Conservation (phyloP, 2,888 invertebrate genomes). For the Stegana nigrithorax region DNA sequence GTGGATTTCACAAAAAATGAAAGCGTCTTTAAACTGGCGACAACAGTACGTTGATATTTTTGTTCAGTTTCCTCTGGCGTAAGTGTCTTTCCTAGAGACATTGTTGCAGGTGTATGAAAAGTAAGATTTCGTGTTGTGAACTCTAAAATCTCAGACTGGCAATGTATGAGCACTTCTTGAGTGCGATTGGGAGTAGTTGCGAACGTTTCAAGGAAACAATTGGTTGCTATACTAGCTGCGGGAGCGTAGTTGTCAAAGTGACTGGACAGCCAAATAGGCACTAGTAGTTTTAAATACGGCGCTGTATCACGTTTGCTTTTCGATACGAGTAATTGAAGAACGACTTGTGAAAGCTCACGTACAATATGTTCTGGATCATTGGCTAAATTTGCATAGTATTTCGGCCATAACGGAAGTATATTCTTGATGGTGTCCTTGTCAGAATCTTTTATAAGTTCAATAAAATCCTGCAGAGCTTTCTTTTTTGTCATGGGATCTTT, state of each 20-base stretch:
- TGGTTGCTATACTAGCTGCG: constrained; percentile 78
- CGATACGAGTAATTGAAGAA: constrained; percentile 77
- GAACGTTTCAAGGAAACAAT: constrained; percentile 81
- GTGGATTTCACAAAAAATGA: constrained; percentile 74
- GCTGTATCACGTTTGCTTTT: constrained; percentile 82
- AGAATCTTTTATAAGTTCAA: constrained; percentile 75
- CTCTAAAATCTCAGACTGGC: constrained; percentile 82
- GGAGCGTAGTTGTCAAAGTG: constrained; percentile 89
- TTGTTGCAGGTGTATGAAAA: constrained; percentile 72
- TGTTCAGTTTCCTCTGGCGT: constrained; percentile 77
- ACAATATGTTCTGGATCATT: constrained; percentile 86
- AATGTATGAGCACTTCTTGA: constrained; percentile 83
- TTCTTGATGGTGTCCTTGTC: constrained; percentile 77
- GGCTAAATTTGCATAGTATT: constrained; percentile 80
- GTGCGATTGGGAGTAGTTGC: constrained; percentile 79
- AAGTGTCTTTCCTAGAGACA: constrained; percentile 71
- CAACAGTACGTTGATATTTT: constrained; percentile 76
- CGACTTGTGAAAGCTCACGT: constrained; percentile 80
- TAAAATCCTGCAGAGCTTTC: constrained; percentile 84
- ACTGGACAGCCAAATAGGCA: constrained; percentile 87
- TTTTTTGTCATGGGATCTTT: constrained; percentile 90
- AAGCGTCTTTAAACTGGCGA: constrained; percentile 76
- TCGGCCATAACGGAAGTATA: constrained; percentile 85
- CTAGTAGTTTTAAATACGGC: constrained; percentile 80
- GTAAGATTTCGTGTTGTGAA: constrained; percentile 80